Evolutionary conservation across 2,888 invertebrate genomes (phyloP).

Genomic region (Pseudolycoriella hygida): DNA sequence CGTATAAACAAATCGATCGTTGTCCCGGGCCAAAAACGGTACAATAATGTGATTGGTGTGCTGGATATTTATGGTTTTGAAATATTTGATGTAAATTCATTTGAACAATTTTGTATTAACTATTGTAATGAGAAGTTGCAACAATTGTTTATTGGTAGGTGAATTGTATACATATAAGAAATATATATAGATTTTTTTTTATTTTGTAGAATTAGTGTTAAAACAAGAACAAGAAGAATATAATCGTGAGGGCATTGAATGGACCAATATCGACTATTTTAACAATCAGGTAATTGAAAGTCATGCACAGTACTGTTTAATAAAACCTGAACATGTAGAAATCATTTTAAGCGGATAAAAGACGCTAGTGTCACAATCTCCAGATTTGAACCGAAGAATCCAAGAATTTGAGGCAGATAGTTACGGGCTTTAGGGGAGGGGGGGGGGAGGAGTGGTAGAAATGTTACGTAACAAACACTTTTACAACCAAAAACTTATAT

Average conservation of each 20-base stretch:
- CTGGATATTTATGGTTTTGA: conserved; percentile 98
- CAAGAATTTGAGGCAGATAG: too few relatives aligned
- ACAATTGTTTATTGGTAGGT: conserved; percentile 82
- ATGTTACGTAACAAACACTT: too few relatives aligned
- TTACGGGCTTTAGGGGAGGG: too few relatives aligned
- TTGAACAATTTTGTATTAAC: conserved; percentile 98
- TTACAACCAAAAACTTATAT: too few relatives aligned
- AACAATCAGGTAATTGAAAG: conserved; percentile 71
- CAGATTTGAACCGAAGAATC: too few relatives aligned
- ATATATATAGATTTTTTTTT: neutral
- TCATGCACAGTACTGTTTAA: neutral
- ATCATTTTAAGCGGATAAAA: too few relatives aligned
- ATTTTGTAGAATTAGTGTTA: conserved; percentile 66
- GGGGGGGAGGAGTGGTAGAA: too few relatives aligned
- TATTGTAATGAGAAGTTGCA: conserved; percentile 98
- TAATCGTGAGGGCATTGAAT: conserved; percentile 83
- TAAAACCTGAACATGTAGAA: too few relatives aligned
- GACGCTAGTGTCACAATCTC: too few relatives aligned
- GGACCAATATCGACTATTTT: conserved; percentile 90
- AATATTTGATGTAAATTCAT: conserved; percentile 91
- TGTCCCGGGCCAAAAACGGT: conserved; percentile 37
- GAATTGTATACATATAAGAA: conserved; percentile 1
- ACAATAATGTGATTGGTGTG: conserved; percentile 45
- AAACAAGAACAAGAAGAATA: conserved; percentile 99
- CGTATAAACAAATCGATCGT: conserved; percentile 84